Conservation (phyloP, 2,888 invertebrate genomes). For the Nasonovia ribisnigri region DNA sequence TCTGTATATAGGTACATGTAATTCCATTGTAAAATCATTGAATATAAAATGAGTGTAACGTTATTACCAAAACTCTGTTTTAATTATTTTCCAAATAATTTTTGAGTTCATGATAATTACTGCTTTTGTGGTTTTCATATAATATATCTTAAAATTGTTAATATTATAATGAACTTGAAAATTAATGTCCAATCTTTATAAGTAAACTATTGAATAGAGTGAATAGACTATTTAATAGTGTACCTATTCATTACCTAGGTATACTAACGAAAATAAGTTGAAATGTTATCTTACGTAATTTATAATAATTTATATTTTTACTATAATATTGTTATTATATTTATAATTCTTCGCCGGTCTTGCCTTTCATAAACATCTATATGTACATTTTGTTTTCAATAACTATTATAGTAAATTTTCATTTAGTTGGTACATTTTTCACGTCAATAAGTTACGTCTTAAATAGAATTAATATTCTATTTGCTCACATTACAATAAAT, state of each 20-base stretch:
- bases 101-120: not conserved
- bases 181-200: not conserved
- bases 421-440: not conserved
- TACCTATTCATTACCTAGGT: not conserved
- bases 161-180: not conserved
- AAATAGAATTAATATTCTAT: constrained; percentile 60
- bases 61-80: not conserved
- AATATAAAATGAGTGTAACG: not conserved
- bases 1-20: not conserved
- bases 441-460: not conserved
- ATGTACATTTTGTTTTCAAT: not conserved
- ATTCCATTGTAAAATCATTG: not conserved
- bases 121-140: not conserved
- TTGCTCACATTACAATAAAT: constrained; percentile 2
- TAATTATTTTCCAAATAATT: not conserved
- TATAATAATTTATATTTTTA: too few species aligned
- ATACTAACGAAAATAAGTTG: too few species aligned
- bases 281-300: too few species aligned
- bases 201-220: not conserved
- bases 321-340: too few species aligned
- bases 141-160: not conserved
- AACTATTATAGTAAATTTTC: not conserved
- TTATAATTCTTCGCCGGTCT: too few species aligned
- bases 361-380: not conserved
- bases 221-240: not conserved